Evolutionary conservation across 2,797 vertebrate species (phyloP).

Genomic region (Hipposideros larvatus): DNA sequence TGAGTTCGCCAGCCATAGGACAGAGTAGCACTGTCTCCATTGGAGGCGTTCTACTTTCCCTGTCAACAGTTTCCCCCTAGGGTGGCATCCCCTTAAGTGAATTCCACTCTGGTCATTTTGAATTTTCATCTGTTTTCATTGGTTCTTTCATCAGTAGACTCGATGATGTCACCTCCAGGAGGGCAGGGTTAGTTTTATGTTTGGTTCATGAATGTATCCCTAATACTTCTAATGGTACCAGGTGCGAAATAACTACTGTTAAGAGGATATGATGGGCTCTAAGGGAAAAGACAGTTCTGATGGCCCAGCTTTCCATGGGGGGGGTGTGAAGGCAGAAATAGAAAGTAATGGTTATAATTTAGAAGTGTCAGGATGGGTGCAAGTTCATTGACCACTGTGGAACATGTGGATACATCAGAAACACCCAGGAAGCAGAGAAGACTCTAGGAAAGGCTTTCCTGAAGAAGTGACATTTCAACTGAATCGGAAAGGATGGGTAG

Average conservation of each 20-base stretch:
- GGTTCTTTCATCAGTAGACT: neutral
- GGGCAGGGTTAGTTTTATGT: neutral
- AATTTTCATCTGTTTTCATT: neutral
- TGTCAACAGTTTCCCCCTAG: neutral
- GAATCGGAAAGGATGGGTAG: neutral
- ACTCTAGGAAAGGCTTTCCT: neutral
- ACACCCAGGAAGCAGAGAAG: neutral
- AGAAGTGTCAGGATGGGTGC: neutral
- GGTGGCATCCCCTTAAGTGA: neutral
- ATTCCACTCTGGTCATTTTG: neutral
- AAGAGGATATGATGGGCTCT: neutral
- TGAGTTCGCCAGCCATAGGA: neutral
- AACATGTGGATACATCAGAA: neutral
- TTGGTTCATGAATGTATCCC: neutral
- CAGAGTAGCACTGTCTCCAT: neutral
- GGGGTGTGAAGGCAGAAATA: neutral
- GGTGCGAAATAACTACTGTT: neutral
- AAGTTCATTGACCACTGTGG: neutral
- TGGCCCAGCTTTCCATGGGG: neutral
- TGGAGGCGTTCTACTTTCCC: neutral
- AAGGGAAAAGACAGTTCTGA: neutral
- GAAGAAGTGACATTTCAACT: neutral
- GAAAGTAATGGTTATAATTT: neutral
- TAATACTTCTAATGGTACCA: neutral
- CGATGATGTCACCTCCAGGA: neutral